Evolutionary conservation across 2,113 vertebrate species (phyloP).

Genomic region (Carassius carassius): DNA sequence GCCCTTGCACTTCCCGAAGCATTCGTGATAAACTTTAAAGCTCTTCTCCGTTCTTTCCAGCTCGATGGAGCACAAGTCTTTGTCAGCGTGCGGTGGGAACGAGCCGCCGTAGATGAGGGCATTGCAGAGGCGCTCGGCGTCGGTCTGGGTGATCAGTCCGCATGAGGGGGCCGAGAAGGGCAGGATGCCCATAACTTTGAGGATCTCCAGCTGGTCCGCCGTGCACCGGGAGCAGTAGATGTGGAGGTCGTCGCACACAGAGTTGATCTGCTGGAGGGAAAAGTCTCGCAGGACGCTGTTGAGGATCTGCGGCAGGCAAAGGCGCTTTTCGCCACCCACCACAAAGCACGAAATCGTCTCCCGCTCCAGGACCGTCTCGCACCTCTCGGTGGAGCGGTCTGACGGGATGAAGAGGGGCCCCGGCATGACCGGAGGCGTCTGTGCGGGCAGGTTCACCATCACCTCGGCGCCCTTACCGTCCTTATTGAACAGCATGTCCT

Average conservation of each 20-base stretch:
- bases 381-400: slow-evolving; percentile 94
- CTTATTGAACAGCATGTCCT: slow-evolving; percentile 87
- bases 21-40: slow-evolving; percentile 96
- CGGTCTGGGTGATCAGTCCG: slow-evolving; percentile 97
- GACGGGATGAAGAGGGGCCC: slow-evolving; percentile 95
- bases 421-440: slow-evolving; percentile 86
- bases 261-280: slow-evolving; percentile 98
- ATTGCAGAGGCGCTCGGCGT: slow-evolving; percentile 95
- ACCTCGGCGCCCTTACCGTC: slow-evolving; percentile 85
- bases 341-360: slow-evolving; percentile 98
- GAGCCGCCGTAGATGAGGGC: slow-evolving; percentile 92
- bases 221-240: slow-evolving; percentile 98
- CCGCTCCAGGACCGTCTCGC: slow-evolving; percentile 95
- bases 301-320: slow-evolving; percentile 97
- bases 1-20: slow-evolving; percentile 96
- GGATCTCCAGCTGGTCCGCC: slow-evolving; percentile 98
- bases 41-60: slow-evolving; percentile 89
- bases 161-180: slow-evolving; percentile 97
- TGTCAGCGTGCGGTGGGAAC: slow-evolving; percentile 88
- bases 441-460: slow-evolving; percentile 79
- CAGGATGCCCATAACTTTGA: slow-evolving; percentile 97
- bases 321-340: slow-evolving; percentile 96
- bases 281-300: slow-evolving; percentile 97
- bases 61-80: slow-evolving; percentile 85
- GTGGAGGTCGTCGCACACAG: slow-evolving; percentile 96